These are phyloP conservation scores for Salpingus planirostris DNA, from an alignment of 2,888 invertebrate species.

Conservation along the genomic window DNA sequence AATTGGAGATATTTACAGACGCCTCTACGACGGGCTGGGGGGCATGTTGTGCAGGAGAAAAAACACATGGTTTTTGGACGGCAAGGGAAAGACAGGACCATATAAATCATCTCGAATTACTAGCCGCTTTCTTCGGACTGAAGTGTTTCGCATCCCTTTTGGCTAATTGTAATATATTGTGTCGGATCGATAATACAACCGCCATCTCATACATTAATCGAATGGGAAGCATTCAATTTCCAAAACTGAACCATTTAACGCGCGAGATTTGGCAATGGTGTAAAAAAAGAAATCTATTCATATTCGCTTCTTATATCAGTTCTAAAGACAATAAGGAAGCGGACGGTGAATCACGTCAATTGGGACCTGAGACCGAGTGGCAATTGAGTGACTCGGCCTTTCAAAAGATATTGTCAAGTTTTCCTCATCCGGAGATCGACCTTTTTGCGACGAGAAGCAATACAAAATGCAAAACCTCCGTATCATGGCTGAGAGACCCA, in stretches of 20 bases:
- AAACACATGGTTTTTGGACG: constrained; percentile 2
- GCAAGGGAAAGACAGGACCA: background rate
- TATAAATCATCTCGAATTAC: constrained; percentile 5
- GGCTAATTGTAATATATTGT: no score
- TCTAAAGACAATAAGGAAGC: constrained; percentile 1
- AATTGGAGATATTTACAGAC: constrained; percentile 3
- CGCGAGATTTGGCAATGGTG: background rate
- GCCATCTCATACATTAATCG: constrained; percentile 18
- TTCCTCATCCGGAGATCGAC: constrained; percentile 6
- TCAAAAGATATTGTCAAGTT: background rate
- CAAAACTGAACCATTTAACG: background rate
- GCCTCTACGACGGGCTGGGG: constrained; percentile 4
- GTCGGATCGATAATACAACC: no score
- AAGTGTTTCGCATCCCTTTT: no score
- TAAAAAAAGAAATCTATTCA: background rate
- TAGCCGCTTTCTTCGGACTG: no score
- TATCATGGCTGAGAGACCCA: constrained; percentile 1
- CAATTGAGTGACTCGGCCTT: constrained; percentile 4
- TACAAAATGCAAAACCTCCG: constrained; percentile 1
- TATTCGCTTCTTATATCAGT: background rate
- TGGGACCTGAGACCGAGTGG: constrained; percentile 11
- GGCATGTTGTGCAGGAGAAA: background rate
- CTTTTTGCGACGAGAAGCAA: constrained; percentile 6
- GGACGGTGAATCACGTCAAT: constrained; percentile 3
- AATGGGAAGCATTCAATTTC: background rate